These are phyloP conservation scores for Sussaba pulchella DNA, from an alignment of 2,888 invertebrate genomes.

Conservation along the genomic window DNA sequence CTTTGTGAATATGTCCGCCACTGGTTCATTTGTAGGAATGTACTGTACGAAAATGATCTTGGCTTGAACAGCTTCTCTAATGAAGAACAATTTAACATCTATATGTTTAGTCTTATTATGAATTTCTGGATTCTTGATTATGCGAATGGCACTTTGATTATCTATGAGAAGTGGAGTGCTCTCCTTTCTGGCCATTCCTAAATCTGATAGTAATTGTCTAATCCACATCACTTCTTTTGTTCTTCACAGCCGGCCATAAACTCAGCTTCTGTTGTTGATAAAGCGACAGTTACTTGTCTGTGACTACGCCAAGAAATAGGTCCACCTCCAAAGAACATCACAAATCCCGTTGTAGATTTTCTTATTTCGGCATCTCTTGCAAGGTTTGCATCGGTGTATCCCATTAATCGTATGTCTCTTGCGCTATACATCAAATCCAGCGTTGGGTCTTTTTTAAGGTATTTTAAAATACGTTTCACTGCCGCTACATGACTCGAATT, in stretches of 20 bases:
- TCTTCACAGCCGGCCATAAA: background rate
- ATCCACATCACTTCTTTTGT: background rate
- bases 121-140: constrained; percentile 66
- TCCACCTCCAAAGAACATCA: background rate
- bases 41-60: background rate
- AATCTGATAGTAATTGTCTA: background rate
- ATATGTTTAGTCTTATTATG: constrained; percentile 69
- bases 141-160: constrained; percentile 68
- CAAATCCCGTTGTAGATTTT: background rate
- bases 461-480: background rate
- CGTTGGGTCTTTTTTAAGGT: background rate
- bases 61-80: constrained; percentile 40
- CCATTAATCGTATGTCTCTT: background rate
- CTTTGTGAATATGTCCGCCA: background rate
- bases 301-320: background rate
- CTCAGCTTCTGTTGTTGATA: background rate
- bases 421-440: background rate
- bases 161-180: constrained; percentile 46
- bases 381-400: background rate
- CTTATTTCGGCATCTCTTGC: background rate
- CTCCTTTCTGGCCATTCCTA: background rate
- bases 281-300: background rate
- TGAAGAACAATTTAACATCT: constrained; percentile 63
- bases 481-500: no score
- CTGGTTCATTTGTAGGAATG: background rate